A percentile compares a stretch with the other conserved stretches of the same genome.
These are phyloP conservation scores for Apaloderma vittatum DNA, from an alignment of 2,113 vertebrate species.

Conservation along the genomic window DNA sequence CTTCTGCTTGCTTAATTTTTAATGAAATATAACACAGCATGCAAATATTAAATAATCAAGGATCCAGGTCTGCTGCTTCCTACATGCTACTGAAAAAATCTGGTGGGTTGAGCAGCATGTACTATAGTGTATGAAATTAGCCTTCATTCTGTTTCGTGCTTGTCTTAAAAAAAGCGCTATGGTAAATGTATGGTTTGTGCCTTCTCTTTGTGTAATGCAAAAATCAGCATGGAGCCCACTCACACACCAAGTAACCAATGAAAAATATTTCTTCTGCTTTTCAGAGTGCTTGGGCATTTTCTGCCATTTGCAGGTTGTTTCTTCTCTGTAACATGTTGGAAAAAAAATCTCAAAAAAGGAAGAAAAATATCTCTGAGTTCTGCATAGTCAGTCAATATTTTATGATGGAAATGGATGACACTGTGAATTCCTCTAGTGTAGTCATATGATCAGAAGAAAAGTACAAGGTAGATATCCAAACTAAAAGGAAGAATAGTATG, in stretches of 20 bases:
- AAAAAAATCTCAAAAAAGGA: not conserved
- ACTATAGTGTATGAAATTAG: not conserved
- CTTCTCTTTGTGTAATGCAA: not conserved
- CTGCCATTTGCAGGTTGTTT: not conserved
- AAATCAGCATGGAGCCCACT: fast-evolving
- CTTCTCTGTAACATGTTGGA: not conserved
- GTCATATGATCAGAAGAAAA: not conserved
- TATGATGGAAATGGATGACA: not conserved
- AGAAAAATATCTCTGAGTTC: not conserved
- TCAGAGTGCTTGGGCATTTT: not conserved
- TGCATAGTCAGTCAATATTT: fast-evolving
- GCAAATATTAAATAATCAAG: not conserved
- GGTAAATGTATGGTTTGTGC: fast-evolving
- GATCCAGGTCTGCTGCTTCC: not conserved
- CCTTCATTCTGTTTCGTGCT: not conserved
- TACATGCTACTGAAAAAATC: not conserved
- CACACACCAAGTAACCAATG: not conserved
- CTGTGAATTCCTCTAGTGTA: not conserved
- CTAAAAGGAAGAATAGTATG: not conserved
- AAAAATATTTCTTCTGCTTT: not conserved
- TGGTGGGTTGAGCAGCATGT: not conserved
- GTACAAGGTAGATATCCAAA: not conserved
- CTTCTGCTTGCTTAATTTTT: not conserved
- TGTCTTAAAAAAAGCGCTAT: not conserved
- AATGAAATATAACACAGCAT: not conserved